These are phyloP conservation scores for Phylloscopus whistleri DNA, from an alignment of 2,113 vertebrate species.

Conservation along the genomic window DNA sequence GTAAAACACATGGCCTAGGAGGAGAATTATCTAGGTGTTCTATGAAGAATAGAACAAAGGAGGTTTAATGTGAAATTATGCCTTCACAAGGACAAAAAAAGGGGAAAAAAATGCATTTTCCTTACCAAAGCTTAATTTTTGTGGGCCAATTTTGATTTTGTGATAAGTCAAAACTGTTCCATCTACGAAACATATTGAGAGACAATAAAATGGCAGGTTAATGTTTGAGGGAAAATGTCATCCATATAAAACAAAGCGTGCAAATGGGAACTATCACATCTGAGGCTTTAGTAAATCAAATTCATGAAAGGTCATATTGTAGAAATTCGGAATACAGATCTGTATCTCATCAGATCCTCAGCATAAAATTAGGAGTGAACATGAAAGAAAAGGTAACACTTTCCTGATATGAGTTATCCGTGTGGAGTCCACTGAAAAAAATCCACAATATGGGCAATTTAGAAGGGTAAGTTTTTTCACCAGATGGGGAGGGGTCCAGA, in stretches of 20 bases:
- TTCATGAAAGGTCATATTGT: conserved; percentile 48
- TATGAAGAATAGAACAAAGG: background rate
- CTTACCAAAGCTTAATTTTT: background rate
- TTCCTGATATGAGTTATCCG: background rate
- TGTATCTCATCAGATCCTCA: background rate
- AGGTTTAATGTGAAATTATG: background rate
- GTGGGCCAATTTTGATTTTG: conserved; percentile 6
- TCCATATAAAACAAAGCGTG: conserved; percentile 40
- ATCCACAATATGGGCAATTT: background rate
- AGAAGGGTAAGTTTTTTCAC: background rate
- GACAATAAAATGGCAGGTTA: conserved; percentile 60
- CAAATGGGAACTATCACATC: conserved; percentile 30
- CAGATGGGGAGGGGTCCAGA: background rate
- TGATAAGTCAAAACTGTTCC: conserved; percentile 21
- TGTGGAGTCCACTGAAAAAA: background rate
- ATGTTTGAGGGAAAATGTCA: conserved; percentile 63
- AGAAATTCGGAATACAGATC: conserved; percentile 39
- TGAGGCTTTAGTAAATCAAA: conserved; percentile 59
- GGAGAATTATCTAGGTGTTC: background rate
- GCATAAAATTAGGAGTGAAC: background rate
- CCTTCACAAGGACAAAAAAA: background rate
- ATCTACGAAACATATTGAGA: conserved; percentile 7
- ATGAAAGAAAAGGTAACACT: background rate
- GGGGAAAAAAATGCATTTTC: background rate
- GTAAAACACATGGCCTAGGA: background rate